phyloP scores from a whole-genome alignment of 2,113 vertebrate genomes.

The Bolborhynchus lineola region DNA sequence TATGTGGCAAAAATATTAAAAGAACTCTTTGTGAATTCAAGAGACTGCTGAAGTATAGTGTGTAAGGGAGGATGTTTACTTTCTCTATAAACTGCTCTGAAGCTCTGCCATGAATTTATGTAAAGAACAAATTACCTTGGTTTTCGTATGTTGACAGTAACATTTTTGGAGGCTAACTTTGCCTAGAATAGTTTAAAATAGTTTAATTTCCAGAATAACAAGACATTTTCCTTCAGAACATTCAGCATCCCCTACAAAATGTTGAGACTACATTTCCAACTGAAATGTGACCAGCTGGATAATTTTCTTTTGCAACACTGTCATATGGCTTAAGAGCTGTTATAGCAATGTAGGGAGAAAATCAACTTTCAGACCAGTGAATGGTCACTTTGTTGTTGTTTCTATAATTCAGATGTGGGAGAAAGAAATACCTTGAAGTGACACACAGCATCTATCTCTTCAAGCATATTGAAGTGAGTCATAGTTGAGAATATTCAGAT shows the following conservation, averaged over 20 bases:
- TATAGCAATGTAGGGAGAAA: not conserved
- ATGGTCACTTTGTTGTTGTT: not conserved
- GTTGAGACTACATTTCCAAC: not conserved
- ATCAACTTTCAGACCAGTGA: not conserved
- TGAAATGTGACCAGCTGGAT: not conserved
- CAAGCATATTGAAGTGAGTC: not conserved
- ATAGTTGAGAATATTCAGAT: not conserved
- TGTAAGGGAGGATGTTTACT: not conserved
- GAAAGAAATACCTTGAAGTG: not conserved
- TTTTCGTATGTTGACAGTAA: not conserved
- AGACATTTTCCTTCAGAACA: not conserved
- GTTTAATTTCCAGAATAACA: not conserved
- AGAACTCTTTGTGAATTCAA: not conserved
- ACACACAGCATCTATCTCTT: not conserved
- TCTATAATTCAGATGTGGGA: not conserved
- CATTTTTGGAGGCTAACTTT: not conserved
- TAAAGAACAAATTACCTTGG: conserved; percentile 11
- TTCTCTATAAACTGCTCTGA: not conserved
- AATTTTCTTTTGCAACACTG: not conserved
- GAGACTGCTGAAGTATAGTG: not conserved
- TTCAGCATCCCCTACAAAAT: not conserved
- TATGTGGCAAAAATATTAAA: not conserved
- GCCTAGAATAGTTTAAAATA: not conserved
- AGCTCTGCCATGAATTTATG: not conserved
- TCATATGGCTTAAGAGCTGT: not conserved